These are phyloP conservation scores for Vombatus ursinus DNA, from an alignment of 2,113 vertebrate genomes.

Conservation along the genomic window DNA sequence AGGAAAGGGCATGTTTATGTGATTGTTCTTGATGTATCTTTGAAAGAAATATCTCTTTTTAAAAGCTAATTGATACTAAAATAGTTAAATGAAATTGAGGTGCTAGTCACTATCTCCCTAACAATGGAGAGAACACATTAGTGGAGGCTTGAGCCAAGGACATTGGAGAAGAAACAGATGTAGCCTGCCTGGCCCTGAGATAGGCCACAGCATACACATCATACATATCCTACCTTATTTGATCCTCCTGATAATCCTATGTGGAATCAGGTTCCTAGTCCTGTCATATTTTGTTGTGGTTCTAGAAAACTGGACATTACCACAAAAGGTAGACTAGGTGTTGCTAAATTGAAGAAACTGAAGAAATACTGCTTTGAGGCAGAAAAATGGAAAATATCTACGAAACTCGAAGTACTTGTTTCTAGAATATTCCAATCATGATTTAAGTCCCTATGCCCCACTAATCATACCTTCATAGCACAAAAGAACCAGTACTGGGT, in stretches of 20 bases:
- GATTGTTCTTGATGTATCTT: not conserved
- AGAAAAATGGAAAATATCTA: not conserved
- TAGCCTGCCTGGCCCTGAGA: not conserved
- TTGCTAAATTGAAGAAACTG: not conserved
- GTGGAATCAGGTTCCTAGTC: not conserved
- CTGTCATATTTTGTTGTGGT: not conserved
- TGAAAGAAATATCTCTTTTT: not conserved
- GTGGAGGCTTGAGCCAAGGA: not conserved
- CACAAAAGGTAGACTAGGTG: not conserved
- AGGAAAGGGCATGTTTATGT: not conserved
- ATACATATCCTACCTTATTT: not conserved
- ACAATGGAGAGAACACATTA: not conserved
- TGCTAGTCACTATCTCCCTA: not conserved
- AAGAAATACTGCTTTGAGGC: not conserved
- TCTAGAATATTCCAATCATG: not conserved
- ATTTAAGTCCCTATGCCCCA: not conserved
- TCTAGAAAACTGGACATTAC: not conserved
- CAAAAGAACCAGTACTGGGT: not conserved
- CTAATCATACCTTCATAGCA: not conserved
- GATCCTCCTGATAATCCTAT: not conserved
- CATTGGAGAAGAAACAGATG: not conserved
- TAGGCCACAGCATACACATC: not conserved
- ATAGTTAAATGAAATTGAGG: not conserved
- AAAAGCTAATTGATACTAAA: not conserved
- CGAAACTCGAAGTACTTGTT: not conserved